Percentiles rank a stretch among this genome's conserved stretches.
Conservation (phyloP, 2,113 vertebrate genomes). For the Lepus timidus region DNA sequence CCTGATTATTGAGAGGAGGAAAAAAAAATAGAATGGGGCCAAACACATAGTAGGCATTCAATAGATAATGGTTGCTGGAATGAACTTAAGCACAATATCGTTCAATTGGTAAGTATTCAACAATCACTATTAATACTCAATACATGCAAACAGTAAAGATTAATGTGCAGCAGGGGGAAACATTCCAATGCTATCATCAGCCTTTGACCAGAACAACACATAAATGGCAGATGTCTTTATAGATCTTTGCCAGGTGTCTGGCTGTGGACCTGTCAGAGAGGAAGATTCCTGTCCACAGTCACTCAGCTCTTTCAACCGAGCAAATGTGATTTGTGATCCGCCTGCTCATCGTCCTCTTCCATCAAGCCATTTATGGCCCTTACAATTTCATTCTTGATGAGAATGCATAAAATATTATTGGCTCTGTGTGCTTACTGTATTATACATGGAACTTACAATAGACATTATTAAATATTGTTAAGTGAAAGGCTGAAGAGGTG, state of each 20-base stretch:
- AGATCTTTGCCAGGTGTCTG: slow-evolving; percentile 34
- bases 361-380: slow-evolving; percentile 76
- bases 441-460: slow-evolving; percentile 54
- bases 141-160: background rate
- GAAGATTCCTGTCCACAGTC: slow-evolving; percentile 12
- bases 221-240: slow-evolving; percentile 25
- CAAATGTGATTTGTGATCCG: slow-evolving; percentile 60
- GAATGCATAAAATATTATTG: slow-evolving; percentile 79
- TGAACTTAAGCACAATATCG: background rate
- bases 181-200: background rate
- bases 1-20: background rate
- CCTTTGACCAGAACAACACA: slow-evolving; percentile 45
- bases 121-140: background rate
- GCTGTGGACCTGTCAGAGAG: background rate
- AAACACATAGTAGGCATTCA: background rate
- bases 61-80: background rate
- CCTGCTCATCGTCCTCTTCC: slow-evolving; percentile 62
- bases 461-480: slow-evolving; percentile 71
- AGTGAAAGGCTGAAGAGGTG: slow-evolving; percentile 51
- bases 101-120: background rate
- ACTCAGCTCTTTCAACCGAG: background rate
- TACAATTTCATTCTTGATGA: slow-evolving; percentile 73
- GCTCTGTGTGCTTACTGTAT: slow-evolving; percentile 69
- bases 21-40: background rate
- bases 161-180: background rate